Conservation (phyloP, 2,888 invertebrate species). For the Platycheirus albimanus region DNA sequence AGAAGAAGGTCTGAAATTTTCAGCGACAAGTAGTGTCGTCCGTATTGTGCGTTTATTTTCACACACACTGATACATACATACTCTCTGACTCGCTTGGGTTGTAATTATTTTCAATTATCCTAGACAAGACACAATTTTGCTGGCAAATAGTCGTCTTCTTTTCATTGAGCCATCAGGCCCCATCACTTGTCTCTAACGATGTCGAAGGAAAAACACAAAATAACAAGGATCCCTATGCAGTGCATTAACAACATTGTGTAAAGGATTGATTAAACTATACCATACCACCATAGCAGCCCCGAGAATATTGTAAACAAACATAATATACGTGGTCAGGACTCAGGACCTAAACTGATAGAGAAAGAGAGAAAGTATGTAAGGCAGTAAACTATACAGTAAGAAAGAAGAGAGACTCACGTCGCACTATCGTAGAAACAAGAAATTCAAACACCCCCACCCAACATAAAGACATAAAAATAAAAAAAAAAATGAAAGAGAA, state of each 20-base stretch:
- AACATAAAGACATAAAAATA: neutral
- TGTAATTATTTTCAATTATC: slow-evolving; percentile 26
- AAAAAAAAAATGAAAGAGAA: slow-evolving; percentile 23
- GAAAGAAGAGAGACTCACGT: neutral
- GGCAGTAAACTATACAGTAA: neutral
- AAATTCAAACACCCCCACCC: neutral
- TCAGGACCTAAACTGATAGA: too few species aligned
- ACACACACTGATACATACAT: neutral
- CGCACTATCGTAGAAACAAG: neutral
- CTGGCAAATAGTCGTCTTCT: neutral
- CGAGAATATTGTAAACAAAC: neutral
- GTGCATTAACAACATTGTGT: slow-evolving; percentile 13
- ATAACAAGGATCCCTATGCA: slow-evolving; percentile 12
- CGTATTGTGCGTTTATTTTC: too few species aligned
- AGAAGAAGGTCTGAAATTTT: too few species aligned
- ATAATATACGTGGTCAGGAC: too few species aligned
- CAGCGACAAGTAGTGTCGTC: too few species aligned
- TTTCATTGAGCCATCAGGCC: slow-evolving; percentile 12
- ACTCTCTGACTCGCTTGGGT: neutral
- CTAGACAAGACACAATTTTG: neutral
- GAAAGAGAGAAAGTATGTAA: neutral
- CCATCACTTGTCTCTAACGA: slow-evolving; percentile 41
- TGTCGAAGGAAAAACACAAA: slow-evolving; percentile 50
- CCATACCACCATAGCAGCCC: neutral
- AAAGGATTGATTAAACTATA: slow-evolving; percentile 31